phyloP scores from a whole-genome alignment of 2,888 invertebrate genomes.

The Apodemia duryi region DNA sequence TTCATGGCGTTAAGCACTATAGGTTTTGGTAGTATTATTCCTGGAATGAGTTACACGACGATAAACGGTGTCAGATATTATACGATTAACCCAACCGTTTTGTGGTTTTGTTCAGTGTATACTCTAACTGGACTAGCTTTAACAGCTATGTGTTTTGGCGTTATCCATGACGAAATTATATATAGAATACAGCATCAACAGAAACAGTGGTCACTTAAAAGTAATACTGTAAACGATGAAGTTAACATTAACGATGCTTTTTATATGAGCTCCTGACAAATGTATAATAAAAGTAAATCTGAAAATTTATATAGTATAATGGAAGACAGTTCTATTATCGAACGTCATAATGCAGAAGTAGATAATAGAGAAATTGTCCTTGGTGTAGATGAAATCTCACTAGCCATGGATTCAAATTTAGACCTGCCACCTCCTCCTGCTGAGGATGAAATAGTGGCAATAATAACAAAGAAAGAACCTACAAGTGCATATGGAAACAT shows the following conservation, averaged over 20 bases:
- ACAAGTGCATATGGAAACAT: slow-evolving; percentile 68
- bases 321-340: slow-evolving; percentile 67
- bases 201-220: slow-evolving; percentile 80
- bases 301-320: slow-evolving; percentile 80
- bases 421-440: slow-evolving; percentile 64
- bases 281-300: slow-evolving; percentile 77
- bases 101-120: slow-evolving; percentile 94
- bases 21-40: slow-evolving; percentile 92
- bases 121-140: slow-evolving; percentile 93
- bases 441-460: slow-evolving; percentile 73
- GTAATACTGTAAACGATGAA: slow-evolving; percentile 83
- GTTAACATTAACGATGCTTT: slow-evolving; percentile 82
- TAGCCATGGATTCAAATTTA: slow-evolving; percentile 55
- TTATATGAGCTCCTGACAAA: slow-evolving; percentile 87
- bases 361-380: slow-evolving; percentile 73
- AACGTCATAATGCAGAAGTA: slow-evolving; percentile 68
- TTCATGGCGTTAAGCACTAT: slow-evolving; percentile 97
- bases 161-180: slow-evolving; percentile 90
- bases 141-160: slow-evolving; percentile 90
- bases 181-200: slow-evolving; percentile 88
- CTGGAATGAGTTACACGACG: slow-evolving; percentile 81
- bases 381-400: slow-evolving; percentile 71
- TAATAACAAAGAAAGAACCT: slow-evolving; percentile 73
- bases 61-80: slow-evolving; percentile 75
- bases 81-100: slow-evolving; percentile 83